These are phyloP conservation scores for Nemurella pictetii DNA, from an alignment of 2,888 invertebrate genomes.

Conservation along the genomic window DNA sequence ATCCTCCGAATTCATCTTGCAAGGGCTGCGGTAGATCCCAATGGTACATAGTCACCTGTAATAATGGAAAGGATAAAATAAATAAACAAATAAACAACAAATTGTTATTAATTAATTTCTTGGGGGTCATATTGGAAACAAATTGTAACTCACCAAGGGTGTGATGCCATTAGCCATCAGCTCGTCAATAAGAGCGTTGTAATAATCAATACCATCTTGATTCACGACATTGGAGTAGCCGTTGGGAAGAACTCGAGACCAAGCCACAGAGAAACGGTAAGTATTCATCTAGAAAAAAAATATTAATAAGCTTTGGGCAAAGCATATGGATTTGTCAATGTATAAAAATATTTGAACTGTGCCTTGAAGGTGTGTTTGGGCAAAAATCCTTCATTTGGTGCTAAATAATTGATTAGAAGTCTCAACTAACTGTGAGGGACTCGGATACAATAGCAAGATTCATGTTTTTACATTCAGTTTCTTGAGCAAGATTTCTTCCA, in stretches of 20 bases:
- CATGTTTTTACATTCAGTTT: too few species aligned
- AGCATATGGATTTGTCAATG: too few species aligned
- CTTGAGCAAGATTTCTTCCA: too few species aligned
- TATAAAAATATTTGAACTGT: too few species aligned
- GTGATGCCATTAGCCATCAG: conserved; percentile 49
- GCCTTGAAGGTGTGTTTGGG: too few species aligned
- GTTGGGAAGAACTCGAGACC: conserved; percentile 53
- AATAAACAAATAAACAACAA: neutral
- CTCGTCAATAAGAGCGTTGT: conserved; percentile 50
- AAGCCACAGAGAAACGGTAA: conserved; percentile 47
- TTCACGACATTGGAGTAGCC: conserved; percentile 43
- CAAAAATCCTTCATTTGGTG: too few species aligned
- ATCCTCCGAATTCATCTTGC: conserved; percentile 48
- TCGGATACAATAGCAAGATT: too few species aligned
- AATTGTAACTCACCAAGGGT: conserved; percentile 47
- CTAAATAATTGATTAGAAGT: too few species aligned
- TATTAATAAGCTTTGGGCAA: too few species aligned
- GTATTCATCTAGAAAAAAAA: too few species aligned
- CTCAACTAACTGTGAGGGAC: too few species aligned
- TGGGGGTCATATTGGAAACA: neutral
- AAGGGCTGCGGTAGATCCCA: conserved; percentile 57
- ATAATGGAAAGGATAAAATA: neutral
- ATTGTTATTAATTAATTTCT: neutral
- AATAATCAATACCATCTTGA: conserved; percentile 50
- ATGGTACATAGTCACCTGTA: conserved; percentile 46